phyloP scores from a whole-genome alignment of 2,888 invertebrate species.

The Leucophenga montana region DNA sequence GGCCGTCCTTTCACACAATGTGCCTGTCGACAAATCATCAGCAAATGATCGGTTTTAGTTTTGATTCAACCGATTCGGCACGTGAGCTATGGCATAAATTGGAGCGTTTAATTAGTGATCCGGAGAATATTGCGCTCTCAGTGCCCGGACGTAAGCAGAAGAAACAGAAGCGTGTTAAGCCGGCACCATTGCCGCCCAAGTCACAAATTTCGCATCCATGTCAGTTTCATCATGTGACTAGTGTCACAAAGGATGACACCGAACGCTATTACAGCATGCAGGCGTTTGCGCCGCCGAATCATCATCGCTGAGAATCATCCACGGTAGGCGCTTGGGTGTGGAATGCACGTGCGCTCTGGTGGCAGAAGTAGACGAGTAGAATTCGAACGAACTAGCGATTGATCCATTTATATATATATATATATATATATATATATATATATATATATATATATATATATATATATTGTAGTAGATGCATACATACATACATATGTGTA shows the following conservation, averaged over 20 bases:
- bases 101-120: conserved; percentile 81
- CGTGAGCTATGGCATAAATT: conserved; percentile 81
- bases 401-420: conserved; percentile 22
- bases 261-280: conserved; percentile 80
- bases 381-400: conserved; percentile 24
- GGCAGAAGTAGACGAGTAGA: conserved; percentile 51
- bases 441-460: neutral
- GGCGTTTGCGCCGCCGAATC: conserved; percentile 75
- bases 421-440: conserved; percentile 40
- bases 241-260: conserved; percentile 80
- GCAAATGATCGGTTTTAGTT: conserved; percentile 84
- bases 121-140: conserved; percentile 84
- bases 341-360: conserved; percentile 63
- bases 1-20: conserved; percentile 87
- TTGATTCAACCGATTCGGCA: conserved; percentile 83
- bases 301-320: conserved; percentile 67
- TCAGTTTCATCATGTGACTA: conserved; percentile 88
- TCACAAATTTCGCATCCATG: conserved; percentile 88
- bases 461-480: conserved; percentile 49
- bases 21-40: conserved; percentile 84
- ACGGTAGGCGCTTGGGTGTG: conserved; percentile 58
- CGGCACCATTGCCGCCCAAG: conserved; percentile 81
- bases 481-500: neutral
- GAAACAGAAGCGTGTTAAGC: conserved; percentile 74
- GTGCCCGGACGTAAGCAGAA: conserved; percentile 80